Percentiles rank a stretch among this genome's conserved stretches.
phyloP scores from a whole-genome alignment of 2,113 vertebrate genomes.

The Drymodes brunneopygia region DNA sequence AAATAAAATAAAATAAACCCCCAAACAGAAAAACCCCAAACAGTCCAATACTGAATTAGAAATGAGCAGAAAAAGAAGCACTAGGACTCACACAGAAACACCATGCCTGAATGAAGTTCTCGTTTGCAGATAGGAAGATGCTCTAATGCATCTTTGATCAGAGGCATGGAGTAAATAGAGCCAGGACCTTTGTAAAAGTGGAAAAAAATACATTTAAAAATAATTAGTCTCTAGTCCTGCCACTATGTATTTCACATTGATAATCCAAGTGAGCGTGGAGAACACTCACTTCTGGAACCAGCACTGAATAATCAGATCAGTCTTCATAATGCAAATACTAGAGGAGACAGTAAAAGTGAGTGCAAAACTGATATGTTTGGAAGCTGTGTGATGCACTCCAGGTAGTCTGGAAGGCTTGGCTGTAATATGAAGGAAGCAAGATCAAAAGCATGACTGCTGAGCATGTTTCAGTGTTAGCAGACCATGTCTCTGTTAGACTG shows the following conservation, averaged over 20 bases:
- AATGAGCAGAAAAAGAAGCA: background rate
- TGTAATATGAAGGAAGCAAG: background rate
- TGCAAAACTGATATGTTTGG: background rate
- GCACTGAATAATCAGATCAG: background rate
- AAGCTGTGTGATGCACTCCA: background rate
- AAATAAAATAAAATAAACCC: background rate
- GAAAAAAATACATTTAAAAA: background rate
- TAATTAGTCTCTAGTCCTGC: background rate
- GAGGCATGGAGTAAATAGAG: background rate
- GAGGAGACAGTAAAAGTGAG: background rate
- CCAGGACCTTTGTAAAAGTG: background rate
- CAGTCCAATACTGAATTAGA: background rate
- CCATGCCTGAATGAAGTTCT: background rate
- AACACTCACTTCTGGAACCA: background rate
- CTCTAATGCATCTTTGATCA: background rate
- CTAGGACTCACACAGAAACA: background rate
- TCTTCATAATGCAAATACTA: constrained; percentile 1
- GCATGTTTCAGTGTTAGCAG: constrained; percentile 40
- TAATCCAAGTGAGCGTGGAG: background rate
- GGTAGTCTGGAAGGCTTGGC: background rate
- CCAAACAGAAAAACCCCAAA: background rate
- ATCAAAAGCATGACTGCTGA: constrained; percentile 14
- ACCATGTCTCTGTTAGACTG: constrained; percentile 8
- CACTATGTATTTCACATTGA: background rate
- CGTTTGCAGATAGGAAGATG: background rate